phyloP scores from a whole-genome alignment of 1,140 invertebrate species.

The Globodera rostochiensis region DNA sequence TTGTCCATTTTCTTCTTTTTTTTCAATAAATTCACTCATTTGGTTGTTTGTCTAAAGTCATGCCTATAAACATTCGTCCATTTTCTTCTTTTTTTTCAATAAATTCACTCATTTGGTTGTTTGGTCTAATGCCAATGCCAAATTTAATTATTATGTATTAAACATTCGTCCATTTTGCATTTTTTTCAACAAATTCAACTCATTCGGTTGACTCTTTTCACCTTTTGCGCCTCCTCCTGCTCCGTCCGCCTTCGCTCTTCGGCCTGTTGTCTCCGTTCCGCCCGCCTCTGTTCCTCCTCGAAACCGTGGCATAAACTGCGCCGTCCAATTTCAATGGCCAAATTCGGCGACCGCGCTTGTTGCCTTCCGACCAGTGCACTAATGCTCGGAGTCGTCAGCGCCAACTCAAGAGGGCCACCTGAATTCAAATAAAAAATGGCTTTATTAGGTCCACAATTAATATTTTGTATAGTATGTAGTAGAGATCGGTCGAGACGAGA shows the following conservation, averaged over 20 bases:
- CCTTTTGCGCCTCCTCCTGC: background rate
- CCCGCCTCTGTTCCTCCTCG: background rate
- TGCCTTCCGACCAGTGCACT: constrained; percentile 14
- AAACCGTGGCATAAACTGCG: background rate
- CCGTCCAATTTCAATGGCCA: constrained; percentile 15
- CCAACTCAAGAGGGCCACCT: background rate
- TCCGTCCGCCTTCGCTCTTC: background rate
- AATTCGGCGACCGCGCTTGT: constrained; percentile 22
- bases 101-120: background rate
- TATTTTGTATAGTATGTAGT: too few relatives aligned
- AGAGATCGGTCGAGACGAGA: too few relatives aligned
- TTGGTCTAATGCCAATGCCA: too few relatives aligned
- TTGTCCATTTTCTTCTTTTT: background rate
- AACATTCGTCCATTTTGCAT: too few relatives aligned
- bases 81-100: background rate
- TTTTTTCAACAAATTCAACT: background rate
- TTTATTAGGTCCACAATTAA: too few relatives aligned
- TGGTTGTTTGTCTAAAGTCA: too few relatives aligned
- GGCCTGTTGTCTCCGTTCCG: background rate
- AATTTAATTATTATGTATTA: too few relatives aligned
- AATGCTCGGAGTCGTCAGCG: constrained; percentile 20
- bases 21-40: background rate
- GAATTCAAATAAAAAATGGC: too few relatives aligned
- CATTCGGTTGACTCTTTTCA: background rate
- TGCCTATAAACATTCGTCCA: too few relatives aligned